A percentile compares a stretch with the other conserved stretches of the same genome.
phyloP scores from a whole-genome alignment of 1,140 invertebrate genomes.

The Papilio helenus region DNA sequence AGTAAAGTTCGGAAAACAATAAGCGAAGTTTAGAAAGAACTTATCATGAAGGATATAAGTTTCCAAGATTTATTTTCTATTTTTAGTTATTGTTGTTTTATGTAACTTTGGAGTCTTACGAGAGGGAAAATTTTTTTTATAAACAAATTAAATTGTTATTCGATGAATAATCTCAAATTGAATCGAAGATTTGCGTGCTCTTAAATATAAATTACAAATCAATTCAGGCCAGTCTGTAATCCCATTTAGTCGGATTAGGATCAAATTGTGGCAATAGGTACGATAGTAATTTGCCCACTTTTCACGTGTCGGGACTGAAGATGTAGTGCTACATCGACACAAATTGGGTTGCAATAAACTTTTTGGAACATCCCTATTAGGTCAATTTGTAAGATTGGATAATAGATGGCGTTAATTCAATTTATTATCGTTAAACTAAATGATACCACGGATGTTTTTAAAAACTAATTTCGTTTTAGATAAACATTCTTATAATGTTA shows the following conservation, averaged over 20 bases:
- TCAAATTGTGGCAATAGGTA: conserved; percentile 21
- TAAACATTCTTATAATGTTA: neutral
- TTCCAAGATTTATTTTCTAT: neutral
- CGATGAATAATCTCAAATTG: neutral
- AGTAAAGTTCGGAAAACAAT: neutral
- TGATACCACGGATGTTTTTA: neutral
- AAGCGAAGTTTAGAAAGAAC: neutral
- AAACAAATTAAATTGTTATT: neutral
- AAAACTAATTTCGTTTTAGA: conserved; percentile 8
- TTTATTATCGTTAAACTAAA: neutral
- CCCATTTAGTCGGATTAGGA: conserved; percentile 14
- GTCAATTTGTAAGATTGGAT: conserved; percentile 25
- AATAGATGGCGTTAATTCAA: conserved; percentile 15
- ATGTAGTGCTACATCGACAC: conserved; percentile 32
- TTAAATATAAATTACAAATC: conserved; percentile 2
- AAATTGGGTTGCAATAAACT: conserved; percentile 23
- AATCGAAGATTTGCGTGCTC: neutral
- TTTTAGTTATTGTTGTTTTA: neutral
- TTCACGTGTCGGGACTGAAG: neutral
- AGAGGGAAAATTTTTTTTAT: neutral
- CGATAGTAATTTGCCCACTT: conserved; percentile 13
- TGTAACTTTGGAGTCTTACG: neutral
- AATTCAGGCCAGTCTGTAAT: conserved; percentile 1
- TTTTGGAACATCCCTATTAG: conserved; percentile 27
- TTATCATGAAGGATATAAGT: neutral